Conservation (phyloP, 2,888 invertebrate genomes). For the Drosophila meridionalis region DNA sequence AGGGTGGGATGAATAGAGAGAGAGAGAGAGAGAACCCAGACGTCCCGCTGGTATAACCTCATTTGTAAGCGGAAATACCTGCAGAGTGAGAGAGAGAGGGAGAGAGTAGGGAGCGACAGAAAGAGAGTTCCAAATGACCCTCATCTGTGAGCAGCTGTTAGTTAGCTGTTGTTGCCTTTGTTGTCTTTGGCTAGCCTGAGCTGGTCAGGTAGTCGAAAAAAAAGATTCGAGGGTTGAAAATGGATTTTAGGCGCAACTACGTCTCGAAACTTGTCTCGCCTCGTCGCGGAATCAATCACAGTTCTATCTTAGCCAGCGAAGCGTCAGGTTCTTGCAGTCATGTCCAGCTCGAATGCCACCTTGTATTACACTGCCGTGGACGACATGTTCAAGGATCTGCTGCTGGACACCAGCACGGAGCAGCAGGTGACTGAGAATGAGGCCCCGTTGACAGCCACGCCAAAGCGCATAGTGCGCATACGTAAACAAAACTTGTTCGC, state of each 20-base stretch:
- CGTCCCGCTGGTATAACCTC: neutral
- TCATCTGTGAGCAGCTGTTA: conserved; percentile 50
- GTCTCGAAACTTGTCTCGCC: conserved; percentile 27
- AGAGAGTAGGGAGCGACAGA: neutral
- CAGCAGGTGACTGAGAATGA: conserved; percentile 14
- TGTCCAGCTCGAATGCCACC: conserved; percentile 59
- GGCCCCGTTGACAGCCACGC: conserved; percentile 38
- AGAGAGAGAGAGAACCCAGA: neutral
- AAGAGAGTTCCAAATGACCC: conserved; percentile 14
- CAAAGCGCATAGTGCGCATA: conserved; percentile 47
- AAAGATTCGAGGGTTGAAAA: conserved; percentile 56
- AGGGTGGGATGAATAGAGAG: neutral
- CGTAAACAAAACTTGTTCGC: conserved; percentile 62
- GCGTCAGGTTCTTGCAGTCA: conserved; percentile 52
- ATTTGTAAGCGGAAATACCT: neutral
- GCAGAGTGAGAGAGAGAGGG: neutral
- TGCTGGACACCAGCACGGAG: conserved; percentile 26
- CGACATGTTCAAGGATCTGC: conserved; percentile 55
- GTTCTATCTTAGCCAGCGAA: conserved; percentile 42
- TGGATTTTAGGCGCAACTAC: conserved; percentile 1
- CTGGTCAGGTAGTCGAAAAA: conserved; percentile 56
- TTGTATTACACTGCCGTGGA: conserved; percentile 63
- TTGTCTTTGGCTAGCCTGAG: conserved; percentile 31
- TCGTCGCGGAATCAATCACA: conserved; percentile 55
- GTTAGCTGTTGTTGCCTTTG: conserved; percentile 41